These are phyloP conservation scores for Drosophila albomicans DNA, from an alignment of 1,140 invertebrate genomes.

Conservation along the genomic window DNA sequence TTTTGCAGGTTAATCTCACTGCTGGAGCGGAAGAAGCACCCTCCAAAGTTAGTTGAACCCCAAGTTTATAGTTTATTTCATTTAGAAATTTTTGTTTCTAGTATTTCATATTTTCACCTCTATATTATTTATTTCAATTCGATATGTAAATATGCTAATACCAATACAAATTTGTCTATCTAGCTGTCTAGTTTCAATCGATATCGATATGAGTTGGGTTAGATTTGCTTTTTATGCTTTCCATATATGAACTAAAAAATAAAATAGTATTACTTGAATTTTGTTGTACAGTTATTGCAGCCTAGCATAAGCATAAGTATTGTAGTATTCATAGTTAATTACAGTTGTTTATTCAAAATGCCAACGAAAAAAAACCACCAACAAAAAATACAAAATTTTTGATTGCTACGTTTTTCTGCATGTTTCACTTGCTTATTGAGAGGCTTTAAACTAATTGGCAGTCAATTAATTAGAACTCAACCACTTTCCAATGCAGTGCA, in stretches of 20 bases:
- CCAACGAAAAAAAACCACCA: background rate
- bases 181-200: background rate
- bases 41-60: slow-evolving; percentile 81
- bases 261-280: background rate
- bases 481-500: slow-evolving; percentile 15
- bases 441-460: slow-evolving; percentile 29
- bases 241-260: background rate
- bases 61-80: slow-evolving; percentile 9
- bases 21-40: slow-evolving; percentile 84
- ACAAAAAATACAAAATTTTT: background rate
- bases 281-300: slow-evolving; percentile 23
- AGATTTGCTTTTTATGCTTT: slow-evolving; percentile 13
- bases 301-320: background rate
- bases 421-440: slow-evolving; percentile 28
- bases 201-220: slow-evolving; percentile 13
- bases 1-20: slow-evolving; percentile 84
- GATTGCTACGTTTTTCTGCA: slow-evolving; percentile 29
- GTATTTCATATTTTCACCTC: too few species aligned
- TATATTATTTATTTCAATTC: background rate
- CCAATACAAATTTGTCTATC: background rate
- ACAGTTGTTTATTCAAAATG: background rate
- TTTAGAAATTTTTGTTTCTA: slow-evolving; percentile 1
- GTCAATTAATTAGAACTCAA: slow-evolving; percentile 29
- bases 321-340: slow-evolving; percentile 24
- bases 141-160: background rate